Evolutionary conservation across 2,888 invertebrate species (phyloP).

Genomic region (Hypercompe scribonia): DNA sequence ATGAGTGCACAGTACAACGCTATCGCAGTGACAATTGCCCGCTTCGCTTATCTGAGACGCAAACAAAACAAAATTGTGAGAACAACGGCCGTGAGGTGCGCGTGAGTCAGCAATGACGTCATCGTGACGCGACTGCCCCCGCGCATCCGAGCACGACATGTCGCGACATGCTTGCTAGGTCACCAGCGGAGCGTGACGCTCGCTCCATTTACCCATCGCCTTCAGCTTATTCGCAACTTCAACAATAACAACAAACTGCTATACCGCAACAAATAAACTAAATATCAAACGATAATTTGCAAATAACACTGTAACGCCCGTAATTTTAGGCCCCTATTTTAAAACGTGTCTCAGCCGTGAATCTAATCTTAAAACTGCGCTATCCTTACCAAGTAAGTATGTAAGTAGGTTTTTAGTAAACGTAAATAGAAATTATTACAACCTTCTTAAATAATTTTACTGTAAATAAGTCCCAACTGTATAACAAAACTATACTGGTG

Average conservation of each 20-base stretch:
- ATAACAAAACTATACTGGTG: no score
- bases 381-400: no score
- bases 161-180: conserved; percentile 14
- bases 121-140: conserved; percentile 30
- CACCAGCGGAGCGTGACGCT: conserved; percentile 9
- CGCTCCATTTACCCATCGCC: conserved; percentile 9
- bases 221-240: neutral
- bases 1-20: neutral
- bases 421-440: no score
- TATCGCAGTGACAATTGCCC: conserved; percentile 13
- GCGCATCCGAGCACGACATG: conserved; percentile 7
- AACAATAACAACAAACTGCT: no score
- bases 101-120: conserved; percentile 41
- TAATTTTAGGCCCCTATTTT: no score
- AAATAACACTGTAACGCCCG: neutral
- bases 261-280: neutral
- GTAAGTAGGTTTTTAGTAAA: no score
- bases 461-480: no score
- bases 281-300: neutral
- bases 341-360: no score
- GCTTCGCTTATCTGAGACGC: conserved; percentile 13
- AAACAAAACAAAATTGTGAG: conserved; percentile 13
- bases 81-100: conserved; percentile 16
- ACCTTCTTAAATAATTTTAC: no score
- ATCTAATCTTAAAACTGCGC: no score